Evolutionary conservation across 2,888 invertebrate genomes (phyloP).

Genomic region (Tachystola acroxantha): DNA sequence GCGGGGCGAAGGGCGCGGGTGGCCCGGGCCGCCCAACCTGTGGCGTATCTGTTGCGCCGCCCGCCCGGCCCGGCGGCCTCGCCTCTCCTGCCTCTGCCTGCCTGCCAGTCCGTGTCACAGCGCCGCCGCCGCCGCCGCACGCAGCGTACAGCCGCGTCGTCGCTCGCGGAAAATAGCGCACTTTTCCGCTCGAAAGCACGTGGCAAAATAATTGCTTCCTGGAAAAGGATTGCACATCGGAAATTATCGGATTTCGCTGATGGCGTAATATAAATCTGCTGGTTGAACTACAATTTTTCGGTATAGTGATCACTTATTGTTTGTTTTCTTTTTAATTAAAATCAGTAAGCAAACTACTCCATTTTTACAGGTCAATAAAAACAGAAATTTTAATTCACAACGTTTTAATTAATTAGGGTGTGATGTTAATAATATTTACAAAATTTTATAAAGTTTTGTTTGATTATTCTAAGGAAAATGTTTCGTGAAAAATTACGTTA

Average conservation of each 20-base stretch:
- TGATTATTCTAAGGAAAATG: no score
- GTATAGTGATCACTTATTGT: neutral
- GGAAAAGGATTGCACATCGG: slow-evolving; percentile 15
- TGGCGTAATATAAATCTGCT: neutral
- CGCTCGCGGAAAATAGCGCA: slow-evolving; percentile 27
- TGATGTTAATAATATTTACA: no score
- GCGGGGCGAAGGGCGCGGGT: slow-evolving; percentile 25
- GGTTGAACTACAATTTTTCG: neutral
- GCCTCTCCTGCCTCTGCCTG: slow-evolving; percentile 20
- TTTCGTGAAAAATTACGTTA: no score
- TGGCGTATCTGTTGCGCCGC: slow-evolving; percentile 75
- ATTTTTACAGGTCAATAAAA: neutral
- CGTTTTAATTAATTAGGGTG: neutral
- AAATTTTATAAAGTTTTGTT: no score
- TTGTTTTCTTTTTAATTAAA: neutral
- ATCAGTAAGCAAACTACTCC: no score
- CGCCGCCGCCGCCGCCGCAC: slow-evolving; percentile 21
- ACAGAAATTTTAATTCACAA: neutral
- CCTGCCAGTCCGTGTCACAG: slow-evolving; percentile 30
- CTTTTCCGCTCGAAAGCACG: slow-evolving; percentile 55
- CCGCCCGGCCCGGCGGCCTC: slow-evolving; percentile 28
- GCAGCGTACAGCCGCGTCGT: slow-evolving; percentile 23
- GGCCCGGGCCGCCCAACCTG: slow-evolving; percentile 72
- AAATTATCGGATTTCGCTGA: neutral
- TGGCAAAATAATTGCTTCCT: slow-evolving; percentile 34